phyloP scores from a whole-genome alignment of 2,113 vertebrate species.

The Panurus biarmicus region DNA sequence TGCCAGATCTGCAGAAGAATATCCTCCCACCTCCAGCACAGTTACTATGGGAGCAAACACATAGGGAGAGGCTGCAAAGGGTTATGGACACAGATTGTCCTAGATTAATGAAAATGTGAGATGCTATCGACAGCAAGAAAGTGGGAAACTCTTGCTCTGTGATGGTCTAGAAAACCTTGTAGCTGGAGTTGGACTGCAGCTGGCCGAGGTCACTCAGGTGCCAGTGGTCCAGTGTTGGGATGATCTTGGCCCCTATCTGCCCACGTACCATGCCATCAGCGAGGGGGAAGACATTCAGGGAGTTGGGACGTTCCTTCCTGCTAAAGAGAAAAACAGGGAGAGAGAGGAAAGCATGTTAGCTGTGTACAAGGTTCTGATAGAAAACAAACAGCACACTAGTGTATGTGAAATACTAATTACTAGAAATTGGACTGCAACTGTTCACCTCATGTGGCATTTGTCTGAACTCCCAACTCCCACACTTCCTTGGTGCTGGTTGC shows the following conservation, averaged over 20 bases:
- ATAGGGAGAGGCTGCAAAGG: slow-evolving; percentile 51
- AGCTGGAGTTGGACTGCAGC: slow-evolving; percentile 86
- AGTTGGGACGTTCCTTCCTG: slow-evolving; percentile 94
- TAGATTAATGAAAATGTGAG: neutral
- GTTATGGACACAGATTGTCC: slow-evolving; percentile 27
- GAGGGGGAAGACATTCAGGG: slow-evolving; percentile 90
- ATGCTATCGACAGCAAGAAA: neutral
- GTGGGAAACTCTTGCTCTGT: slow-evolving; percentile 38
- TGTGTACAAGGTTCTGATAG: neutral
- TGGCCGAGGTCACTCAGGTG: slow-evolving; percentile 90
- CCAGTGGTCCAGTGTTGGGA: slow-evolving; percentile 88
- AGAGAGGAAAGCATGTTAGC: neutral
- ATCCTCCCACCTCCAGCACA: neutral
- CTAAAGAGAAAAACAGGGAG: slow-evolving; percentile 57
- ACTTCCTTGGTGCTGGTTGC: neutral
- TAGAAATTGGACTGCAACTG: neutral
- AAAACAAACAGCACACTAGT: neutral
- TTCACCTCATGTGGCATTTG: neutral
- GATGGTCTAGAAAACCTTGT: slow-evolving; percentile 87
- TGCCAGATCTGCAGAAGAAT: neutral
- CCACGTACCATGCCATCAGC: slow-evolving; percentile 96
- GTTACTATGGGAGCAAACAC: neutral
- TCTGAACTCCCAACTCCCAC: neutral
- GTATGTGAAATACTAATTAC: neutral
- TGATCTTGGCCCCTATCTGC: slow-evolving; percentile 87